These are phyloP conservation scores for Misgurnus anguillicaudatus DNA, from an alignment of 2,113 vertebrate genomes.

Conservation along the genomic window DNA sequence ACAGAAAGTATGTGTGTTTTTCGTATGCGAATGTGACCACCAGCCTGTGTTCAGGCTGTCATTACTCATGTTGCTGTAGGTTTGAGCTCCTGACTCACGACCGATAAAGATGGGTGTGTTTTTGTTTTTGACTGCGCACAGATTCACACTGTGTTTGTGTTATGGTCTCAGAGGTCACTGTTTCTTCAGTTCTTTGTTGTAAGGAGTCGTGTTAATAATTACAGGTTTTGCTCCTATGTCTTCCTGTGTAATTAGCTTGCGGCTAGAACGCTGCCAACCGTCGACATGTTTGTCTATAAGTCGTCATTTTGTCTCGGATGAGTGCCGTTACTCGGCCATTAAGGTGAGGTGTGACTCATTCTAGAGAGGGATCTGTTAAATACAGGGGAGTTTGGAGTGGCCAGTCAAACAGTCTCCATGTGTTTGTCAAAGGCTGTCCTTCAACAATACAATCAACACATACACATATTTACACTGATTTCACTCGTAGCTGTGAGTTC, in stretches of 20 bases:
- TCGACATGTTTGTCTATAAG: conserved; percentile 40
- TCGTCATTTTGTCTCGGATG: conserved; percentile 27
- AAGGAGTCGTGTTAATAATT: conserved; percentile 56
- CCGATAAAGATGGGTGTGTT: conserved; percentile 53
- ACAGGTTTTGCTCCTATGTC: conserved; percentile 49
- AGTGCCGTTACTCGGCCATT: conserved; percentile 48
- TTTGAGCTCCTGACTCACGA: conserved; percentile 37
- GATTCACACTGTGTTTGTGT: conserved; percentile 11
- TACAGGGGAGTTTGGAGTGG: conserved; percentile 27
- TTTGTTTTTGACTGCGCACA: not conserved
- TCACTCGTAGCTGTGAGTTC: conserved; percentile 5
- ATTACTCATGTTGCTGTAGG: conserved; percentile 40
- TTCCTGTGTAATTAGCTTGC: conserved; percentile 60
- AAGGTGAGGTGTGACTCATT: conserved; percentile 62
- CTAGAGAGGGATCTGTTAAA: conserved; percentile 55
- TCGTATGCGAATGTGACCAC: conserved; percentile 37
- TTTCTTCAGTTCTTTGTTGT: conserved; percentile 46
- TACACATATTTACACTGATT: conserved; percentile 30
- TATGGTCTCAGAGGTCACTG: conserved; percentile 38
- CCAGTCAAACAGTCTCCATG: conserved; percentile 51
- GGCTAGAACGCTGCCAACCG: conserved; percentile 14
- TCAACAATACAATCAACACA: conserved; percentile 48
- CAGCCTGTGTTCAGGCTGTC: conserved; percentile 43
- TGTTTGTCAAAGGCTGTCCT: conserved; percentile 57
- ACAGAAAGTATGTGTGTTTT: conserved; percentile 39